Evolutionary conservation across 1,140 invertebrate genomes (phyloP).

Genomic region (Manduca sexta): DNA sequence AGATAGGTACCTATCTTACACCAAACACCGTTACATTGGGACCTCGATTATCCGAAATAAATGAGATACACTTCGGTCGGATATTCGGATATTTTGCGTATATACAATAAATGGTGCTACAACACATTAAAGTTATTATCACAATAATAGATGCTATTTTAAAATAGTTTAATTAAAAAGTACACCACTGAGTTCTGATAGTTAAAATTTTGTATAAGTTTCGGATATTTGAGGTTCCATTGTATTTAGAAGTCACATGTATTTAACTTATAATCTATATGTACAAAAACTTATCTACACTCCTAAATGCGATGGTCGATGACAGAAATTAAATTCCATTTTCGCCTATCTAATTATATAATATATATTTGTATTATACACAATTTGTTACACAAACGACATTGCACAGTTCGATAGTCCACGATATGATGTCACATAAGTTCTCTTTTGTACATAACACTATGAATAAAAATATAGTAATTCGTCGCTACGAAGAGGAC

Average conservation of each 20-base stretch:
- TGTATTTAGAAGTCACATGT: constrained; percentile 52
- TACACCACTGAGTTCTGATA: no score
- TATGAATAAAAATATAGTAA: no score
- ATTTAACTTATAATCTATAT: constrained; percentile 60
- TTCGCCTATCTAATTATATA: constrained; percentile 60
- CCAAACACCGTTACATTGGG: constrained; percentile 70
- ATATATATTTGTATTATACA: constrained; percentile 51
- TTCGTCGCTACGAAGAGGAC: no score
- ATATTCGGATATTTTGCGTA: no score
- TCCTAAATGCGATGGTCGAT: constrained; percentile 57
- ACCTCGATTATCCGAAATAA: no score
- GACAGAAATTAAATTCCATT: constrained; percentile 63
- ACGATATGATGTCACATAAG: constrained; percentile 51
- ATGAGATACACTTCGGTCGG: no score
- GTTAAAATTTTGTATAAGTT: no score
- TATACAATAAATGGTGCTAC: no score
- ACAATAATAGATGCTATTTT: no score
- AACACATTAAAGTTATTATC: no score
- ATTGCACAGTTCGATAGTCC: constrained; percentile 62
- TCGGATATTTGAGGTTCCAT: no score
- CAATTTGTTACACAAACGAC: constrained; percentile 58
- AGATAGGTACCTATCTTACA: constrained; percentile 68
- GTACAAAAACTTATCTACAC: constrained; percentile 55
- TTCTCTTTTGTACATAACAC: constrained; percentile 27
- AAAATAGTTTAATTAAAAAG: no score